Base-by-base conservation (phyloP, 2,113 vertebrate genomes). In the Coptodon rendalli region DNA sequence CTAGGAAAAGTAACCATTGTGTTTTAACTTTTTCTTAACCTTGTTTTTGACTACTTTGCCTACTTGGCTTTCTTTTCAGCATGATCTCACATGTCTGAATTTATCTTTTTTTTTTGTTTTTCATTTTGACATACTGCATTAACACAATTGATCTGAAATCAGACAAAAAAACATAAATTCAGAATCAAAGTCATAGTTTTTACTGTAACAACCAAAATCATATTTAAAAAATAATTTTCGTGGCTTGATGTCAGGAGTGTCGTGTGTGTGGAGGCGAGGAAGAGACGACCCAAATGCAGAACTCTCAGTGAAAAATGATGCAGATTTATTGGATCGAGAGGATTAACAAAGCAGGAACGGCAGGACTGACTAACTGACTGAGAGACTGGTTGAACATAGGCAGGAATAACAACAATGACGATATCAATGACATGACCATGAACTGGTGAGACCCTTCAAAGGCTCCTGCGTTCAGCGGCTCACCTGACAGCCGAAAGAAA, bases 351-450 rank as follows among this genome's bases (percentile, higher is more conserved):
- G 50, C 19, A 53, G 19, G 50, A n/a, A n/a, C 5, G 5, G 50
- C 50, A 53, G 19, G 9, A 52, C 17, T 52, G 48, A 48, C 45
- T 7, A 7, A 45, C 13, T 16, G 45, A 52, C 48, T 52, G 17
- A n/a, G 50, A 52, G 5, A 52, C 9, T 53, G 19, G 19, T 6
- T 53, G 50, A 53, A n/a, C 50, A 53, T 53, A 0, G 50, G 50
- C 50, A 53, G 10, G 5, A 53, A 53, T 0, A 0, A 22, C 52
- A 53, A 11, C 52, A 53, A 3, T 6, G 52, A 53, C 5, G 9
- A 53, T 3, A 22, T 22, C 52, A 53, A 22, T 48, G 45, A 17
- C 2, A 2, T 4, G 45, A 48, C 45, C 45, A 17, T 48, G 45
- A 48, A 7, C 45, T 17, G 45, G 14, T 16, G 14, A 17, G 14